Evolutionary conservation across 1,140 invertebrate genomes (phyloP), one percentile per base, ranked within the genome.

Genomic region (Musca domestica): DNA sequence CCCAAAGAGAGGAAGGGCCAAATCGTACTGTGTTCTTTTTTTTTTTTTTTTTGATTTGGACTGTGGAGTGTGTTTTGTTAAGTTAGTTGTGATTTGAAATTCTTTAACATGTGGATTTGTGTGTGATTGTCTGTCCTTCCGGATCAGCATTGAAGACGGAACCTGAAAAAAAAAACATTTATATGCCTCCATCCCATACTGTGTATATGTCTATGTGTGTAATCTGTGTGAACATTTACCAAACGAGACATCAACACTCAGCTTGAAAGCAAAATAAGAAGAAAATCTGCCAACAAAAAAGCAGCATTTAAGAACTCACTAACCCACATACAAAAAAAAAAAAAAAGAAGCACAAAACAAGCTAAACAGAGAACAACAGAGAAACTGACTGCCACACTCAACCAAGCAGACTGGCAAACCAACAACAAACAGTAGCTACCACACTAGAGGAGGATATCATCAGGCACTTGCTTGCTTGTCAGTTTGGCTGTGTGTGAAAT

Each of bases 191-290:
- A 3, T 30, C 27, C 27, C 34, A 5, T 41, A 10, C 34, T 12
- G 10, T 61, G 20, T 41, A 19, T 58, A 15, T 58, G 25, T 58
- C 23, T 17, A 19, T 58, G 27, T 58, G 25, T 58, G 54, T 17
- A 30, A 22, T 15, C 15, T 49, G 10, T 49, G 47, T 49, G 15
- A 5, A 49, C 47, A 49, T 49, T 30, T 58, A 30, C 1, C 19
- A 41, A 34, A 61, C 27, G 6, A 61, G 17, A 20, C 27, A 61
- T 61, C 27, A 61, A 61, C 56, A 61, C 27, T 25, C 52, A 23
- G 14, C 10, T 9, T 30, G 27, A 30, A 41, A 41, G 34, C 34
- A 41, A 41, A 30, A 41, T 10, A 41, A 41, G 34, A 41, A 10
- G 34, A 41, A 41, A 41, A 41, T 41, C 34, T 7, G 34, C 34